Percentiles rank a stretch among this genome's conserved stretches.
phyloP scores from a whole-genome alignment of 2,888 invertebrate species.

The Polyommatus iphigenia region DNA sequence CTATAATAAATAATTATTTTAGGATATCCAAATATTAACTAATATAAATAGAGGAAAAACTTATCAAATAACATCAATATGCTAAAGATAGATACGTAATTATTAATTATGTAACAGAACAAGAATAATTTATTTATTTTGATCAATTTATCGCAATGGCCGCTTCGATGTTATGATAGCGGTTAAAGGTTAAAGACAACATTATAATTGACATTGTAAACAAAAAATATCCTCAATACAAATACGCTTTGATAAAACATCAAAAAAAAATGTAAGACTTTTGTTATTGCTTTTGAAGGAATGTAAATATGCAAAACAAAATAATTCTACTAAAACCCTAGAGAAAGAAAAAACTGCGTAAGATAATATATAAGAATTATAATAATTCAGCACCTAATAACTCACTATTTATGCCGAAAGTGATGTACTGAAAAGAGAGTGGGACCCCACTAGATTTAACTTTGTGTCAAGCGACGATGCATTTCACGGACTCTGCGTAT shows the following conservation, averaged over 20 bases:
- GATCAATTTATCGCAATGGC: not conserved
- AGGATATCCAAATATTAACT: no score
- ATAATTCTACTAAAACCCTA: not conserved
- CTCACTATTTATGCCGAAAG: not conserved
- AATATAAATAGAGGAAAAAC: not conserved
- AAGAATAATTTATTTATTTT: not conserved
- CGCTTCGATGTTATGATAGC: not conserved
- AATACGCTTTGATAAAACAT: not conserved
- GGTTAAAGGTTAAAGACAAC: not conserved
- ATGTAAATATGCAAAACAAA: not conserved
- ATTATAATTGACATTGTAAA: not conserved
- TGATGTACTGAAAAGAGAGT: slow-evolving; percentile 19
- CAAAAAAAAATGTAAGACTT: not conserved
- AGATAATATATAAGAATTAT: no score
- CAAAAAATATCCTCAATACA: not conserved
- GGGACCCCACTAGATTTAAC: slow-evolving; percentile 36
- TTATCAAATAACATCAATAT: not conserved
- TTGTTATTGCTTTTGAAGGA: not conserved
- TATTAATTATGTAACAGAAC: not conserved
- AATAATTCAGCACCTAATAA: not conserved
- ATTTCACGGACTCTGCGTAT: slow-evolving; percentile 38
- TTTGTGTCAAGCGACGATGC: slow-evolving; percentile 38
- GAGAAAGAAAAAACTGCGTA: no score
- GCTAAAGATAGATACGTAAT: not conserved
- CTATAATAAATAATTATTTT: no score